Evolutionary conservation across 2,888 invertebrate genomes (phyloP), one percentile per base, ranked within the genome.

Genomic region (Willowsia nigromaculata): DNA sequence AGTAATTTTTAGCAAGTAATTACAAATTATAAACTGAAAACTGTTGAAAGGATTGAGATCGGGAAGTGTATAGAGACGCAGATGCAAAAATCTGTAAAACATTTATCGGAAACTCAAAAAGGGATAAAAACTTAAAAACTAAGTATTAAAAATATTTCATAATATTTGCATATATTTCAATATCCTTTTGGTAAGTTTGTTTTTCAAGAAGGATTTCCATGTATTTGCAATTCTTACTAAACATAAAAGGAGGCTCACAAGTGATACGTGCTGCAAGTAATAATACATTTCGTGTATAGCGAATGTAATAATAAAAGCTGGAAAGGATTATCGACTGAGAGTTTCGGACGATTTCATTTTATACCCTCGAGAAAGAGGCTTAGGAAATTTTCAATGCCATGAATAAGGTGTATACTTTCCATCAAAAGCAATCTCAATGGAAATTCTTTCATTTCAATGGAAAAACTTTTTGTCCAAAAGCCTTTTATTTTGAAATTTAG

Each of bases 361-460:
- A 25, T 13, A 74, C 15, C n/a, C n/a, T 30, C 9, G 22, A 74
- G 76, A 30, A 18, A 15, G 15, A 78, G 18, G 33, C 2, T 25
- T 33, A n/a, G n/a, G 33, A 33, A 53, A 3, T 15, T 33, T 43
- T 15, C 47, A 33, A 40, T 37, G 18, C 40, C n/a, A 76, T 47
- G 78, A 33, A 78, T 47, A 43, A 37, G 59, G 40, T 76, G 62
- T 40, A 71, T 84, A 85, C 71, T 76, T 85, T 37, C 59, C 85
- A 85, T 76, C 78, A 85, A 85, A 85, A 43, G 85, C 53, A 78
- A 78, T 85, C 78, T 85, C 78, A 85, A 85, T 85, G 85, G 78
- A 85, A 85, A 85, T 85, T 78, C 85, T 85, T 85, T 85, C 78
- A 62, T 62, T 78, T 85, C 78, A 76, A 85, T 78, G 76, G 85